A percentile compares a stretch with the other conserved stretches of the same genome.
Conservation (phyloP, 2,888 invertebrate genomes). For the Gisinianus flammeolus region DNA sequence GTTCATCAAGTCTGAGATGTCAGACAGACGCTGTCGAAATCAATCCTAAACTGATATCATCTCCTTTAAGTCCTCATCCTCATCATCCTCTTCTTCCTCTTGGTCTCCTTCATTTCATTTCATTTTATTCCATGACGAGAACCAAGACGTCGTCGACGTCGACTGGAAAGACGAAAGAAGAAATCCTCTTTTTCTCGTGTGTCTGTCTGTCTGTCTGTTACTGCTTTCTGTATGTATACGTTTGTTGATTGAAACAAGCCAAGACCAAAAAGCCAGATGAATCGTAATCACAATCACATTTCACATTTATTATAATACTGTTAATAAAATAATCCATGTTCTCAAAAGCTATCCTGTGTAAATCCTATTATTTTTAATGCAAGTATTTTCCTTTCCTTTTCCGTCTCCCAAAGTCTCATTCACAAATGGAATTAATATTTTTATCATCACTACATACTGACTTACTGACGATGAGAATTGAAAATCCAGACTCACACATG, state of each 20-base stretch:
- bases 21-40: slow-evolving; percentile 38
- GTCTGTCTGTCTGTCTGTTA: background rate
- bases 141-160: background rate
- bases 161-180: background rate
- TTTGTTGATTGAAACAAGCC: too few relatives aligned
- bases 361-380: slow-evolving; percentile 8
- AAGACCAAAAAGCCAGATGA: too few relatives aligned
- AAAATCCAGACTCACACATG: too few relatives aligned
- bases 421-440: too few relatives aligned
- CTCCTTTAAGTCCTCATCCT: slow-evolving; percentile 25
- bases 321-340: background rate
- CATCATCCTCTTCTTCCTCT: slow-evolving; percentile 14
- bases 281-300: too few relatives aligned
- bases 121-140: background rate
- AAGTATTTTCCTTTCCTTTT: background rate
- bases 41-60: slow-evolving; percentile 33
- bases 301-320: too few relatives aligned
- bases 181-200: background rate
- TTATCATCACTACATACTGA: too few relatives aligned
- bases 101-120: background rate
- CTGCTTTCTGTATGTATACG: background rate
- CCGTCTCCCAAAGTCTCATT: too few relatives aligned
- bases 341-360: background rate
- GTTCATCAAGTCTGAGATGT: slow-evolving; percentile 17
- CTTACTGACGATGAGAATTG: too few relatives aligned